These are phyloP conservation scores for Drosophila aldrichi DNA, from an alignment of 2,888 invertebrate genomes.

Conservation along the genomic window DNA sequence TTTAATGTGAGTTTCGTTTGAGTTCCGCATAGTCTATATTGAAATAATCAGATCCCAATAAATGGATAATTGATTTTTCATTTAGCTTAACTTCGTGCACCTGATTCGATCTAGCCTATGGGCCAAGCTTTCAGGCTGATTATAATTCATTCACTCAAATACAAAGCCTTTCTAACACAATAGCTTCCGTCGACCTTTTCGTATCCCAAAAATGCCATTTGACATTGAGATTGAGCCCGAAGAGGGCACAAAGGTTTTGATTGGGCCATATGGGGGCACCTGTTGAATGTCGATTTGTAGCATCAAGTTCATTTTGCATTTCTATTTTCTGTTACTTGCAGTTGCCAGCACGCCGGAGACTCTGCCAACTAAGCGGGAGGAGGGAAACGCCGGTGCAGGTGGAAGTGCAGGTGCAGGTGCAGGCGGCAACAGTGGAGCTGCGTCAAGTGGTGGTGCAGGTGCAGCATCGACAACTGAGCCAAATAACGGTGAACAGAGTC, in stretches of 20 bases:
- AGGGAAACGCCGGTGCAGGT: slow-evolving; percentile 78
- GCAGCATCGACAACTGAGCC: slow-evolving; percentile 37
- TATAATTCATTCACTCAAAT: neutral
- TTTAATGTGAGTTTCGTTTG: too few species aligned
- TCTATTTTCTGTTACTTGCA: slow-evolving; percentile 86
- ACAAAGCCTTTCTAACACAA: neutral
- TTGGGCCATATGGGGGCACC: slow-evolving; percentile 15
- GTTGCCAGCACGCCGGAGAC: slow-evolving; percentile 94
- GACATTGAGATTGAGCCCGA: too few species aligned
- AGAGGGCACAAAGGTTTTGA: too few species aligned
- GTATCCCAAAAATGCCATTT: too few species aligned
- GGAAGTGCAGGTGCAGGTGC: slow-evolving; percentile 38
- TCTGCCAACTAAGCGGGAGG: slow-evolving; percentile 87
- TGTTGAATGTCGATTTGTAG: slow-evolving; percentile 32
- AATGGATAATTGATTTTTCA: neutral
- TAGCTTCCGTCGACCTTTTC: neutral
- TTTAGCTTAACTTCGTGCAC: neutral
- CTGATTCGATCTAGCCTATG: too few species aligned
- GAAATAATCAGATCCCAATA: neutral
- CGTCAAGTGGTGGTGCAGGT: slow-evolving; percentile 33
- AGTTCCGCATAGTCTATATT: too few species aligned
- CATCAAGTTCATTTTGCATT: slow-evolving; percentile 33
- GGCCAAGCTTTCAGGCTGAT: neutral
- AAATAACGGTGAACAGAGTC: slow-evolving; percentile 60
- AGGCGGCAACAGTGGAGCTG: slow-evolving; percentile 26